A percentile compares a stretch with the other conserved stretches of the same genome.
Conservation (phyloP, 2,888 invertebrate species). For the Chloromyia formosa region DNA sequence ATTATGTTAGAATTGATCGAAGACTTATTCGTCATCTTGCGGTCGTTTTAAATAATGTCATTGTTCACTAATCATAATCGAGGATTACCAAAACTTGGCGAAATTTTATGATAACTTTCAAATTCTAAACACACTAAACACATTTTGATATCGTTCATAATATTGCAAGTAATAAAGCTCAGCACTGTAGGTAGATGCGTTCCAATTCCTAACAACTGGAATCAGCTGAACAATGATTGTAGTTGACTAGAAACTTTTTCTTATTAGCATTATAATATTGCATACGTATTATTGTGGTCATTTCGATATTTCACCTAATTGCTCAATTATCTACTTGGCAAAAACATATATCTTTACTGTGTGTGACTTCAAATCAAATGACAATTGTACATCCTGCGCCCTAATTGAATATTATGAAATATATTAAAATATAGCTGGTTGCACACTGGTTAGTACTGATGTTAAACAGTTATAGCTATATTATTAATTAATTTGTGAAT, state of each 20-base stretch:
- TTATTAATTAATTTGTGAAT: no score
- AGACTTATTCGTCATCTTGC: neutral
- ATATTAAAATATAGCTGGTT: no score
- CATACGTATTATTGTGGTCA: no score
- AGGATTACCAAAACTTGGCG: neutral
- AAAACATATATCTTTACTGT: neutral
- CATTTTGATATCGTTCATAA: no score
- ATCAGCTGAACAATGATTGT: neutral
- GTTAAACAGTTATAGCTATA: no score
- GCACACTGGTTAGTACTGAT: no score
- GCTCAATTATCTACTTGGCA: no score
- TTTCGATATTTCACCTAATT: no score
- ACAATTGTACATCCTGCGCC: neutral
- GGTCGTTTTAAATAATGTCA: neutral
- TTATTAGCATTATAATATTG: neutral
- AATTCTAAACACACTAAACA: neutral
- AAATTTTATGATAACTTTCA: neutral
- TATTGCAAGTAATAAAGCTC: neutral
- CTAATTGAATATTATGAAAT: no score
- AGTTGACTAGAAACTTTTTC: conserved; percentile 28
- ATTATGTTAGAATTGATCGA: no score
- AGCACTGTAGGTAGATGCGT: neutral
- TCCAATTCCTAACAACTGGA: neutral
- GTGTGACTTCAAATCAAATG: neutral
- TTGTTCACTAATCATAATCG: neutral